Conservation (phyloP, 2,797 vertebrate genomes). For the Poecilia picta region DNA sequence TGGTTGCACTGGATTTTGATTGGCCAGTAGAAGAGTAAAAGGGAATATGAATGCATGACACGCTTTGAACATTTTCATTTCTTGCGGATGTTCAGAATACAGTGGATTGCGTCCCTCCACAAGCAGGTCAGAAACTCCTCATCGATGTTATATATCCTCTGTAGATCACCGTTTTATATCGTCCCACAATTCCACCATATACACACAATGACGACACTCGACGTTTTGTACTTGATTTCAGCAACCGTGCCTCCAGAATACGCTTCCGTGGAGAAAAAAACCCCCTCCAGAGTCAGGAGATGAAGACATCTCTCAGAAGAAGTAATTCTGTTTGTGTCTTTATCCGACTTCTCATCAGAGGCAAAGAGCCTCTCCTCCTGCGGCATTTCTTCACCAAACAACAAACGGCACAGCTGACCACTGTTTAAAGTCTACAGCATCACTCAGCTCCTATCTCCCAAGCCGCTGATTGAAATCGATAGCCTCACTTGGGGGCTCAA, state of each 20-base stretch:
- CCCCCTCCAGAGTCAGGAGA: constrained; percentile 22
- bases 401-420: constrained; percentile 61
- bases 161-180: not conserved
- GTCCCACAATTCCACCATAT: not conserved
- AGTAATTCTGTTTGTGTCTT: constrained; percentile 56
- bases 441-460: constrained; percentile 72
- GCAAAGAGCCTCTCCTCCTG: constrained; percentile 47
- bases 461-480: constrained; percentile 79
- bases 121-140: not conserved
- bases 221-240: not conserved
- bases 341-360: constrained; percentile 59
- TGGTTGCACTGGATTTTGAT: not conserved
- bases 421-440: constrained; percentile 72
- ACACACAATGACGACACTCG: not conserved
- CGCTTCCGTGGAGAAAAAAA: constrained; percentile 4
- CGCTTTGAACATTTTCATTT: not conserved
- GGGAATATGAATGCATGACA: not conserved
- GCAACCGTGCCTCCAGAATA: not conserved
- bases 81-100: not conserved
- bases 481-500: constrained; percentile 72
- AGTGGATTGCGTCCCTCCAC: not conserved
- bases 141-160: not conserved
- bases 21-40: not conserved
- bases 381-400: constrained; percentile 41
- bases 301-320: constrained; percentile 48